These are phyloP conservation scores for Oreortyx pictus DNA, from an alignment of 2,797 vertebrate species.

Conservation along the genomic window DNA sequence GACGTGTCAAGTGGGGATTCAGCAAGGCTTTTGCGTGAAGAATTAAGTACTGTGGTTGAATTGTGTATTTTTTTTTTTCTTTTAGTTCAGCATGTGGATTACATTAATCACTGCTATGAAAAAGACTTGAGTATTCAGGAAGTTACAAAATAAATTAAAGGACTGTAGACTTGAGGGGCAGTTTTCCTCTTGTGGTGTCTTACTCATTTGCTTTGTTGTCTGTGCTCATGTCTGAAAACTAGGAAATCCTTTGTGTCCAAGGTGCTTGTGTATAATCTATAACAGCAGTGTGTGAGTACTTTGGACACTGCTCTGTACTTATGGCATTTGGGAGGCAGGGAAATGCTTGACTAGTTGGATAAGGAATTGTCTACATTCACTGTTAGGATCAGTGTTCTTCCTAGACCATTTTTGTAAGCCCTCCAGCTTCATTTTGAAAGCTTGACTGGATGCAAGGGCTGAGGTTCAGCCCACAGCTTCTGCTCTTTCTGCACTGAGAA, in stretches of 20 bases:
- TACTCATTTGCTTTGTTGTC: background rate
- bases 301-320: background rate
- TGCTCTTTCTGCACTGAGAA: fast-evolving
- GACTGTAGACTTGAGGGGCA: background rate
- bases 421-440: background rate
- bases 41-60: background rate
- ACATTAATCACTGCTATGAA: background rate
- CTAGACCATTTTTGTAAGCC: background rate
- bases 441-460: background rate
- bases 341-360: background rate
- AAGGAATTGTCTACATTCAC: background rate
- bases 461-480: background rate
- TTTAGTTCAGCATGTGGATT: background rate
- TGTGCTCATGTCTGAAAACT: background rate
- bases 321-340: background rate
- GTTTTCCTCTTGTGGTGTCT: background rate
- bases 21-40: background rate
- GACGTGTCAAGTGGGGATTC: background rate
- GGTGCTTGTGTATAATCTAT: background rate
- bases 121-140: background rate
- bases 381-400: background rate
- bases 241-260: background rate
- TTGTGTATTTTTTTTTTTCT: background rate
- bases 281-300: background rate
- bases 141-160: background rate